Evolutionary conservation across 2,888 invertebrate genomes (phyloP).

Genomic region (Drosophila pseudotalamancana): DNA sequence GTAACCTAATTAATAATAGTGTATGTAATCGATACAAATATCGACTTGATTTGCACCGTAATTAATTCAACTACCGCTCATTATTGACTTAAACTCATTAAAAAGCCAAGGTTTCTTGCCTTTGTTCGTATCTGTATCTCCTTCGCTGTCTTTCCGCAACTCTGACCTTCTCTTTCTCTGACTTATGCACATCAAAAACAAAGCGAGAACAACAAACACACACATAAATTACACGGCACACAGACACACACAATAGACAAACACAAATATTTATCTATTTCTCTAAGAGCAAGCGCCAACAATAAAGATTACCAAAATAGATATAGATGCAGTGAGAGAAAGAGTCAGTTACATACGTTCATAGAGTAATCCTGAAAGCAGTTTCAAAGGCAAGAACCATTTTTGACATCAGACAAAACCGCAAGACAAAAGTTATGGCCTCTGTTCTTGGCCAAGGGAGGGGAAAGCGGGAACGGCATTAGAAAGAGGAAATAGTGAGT

Average conservation of each 20-base stretch:
- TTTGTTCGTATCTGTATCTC: not conserved
- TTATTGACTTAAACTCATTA: slow-evolving; percentile 59
- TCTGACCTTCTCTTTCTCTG: slow-evolving; percentile 14
- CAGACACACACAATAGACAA: slow-evolving; percentile 39
- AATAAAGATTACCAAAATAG: slow-evolving; percentile 40
- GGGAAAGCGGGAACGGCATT: not conserved
- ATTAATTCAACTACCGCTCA: slow-evolving; percentile 25
- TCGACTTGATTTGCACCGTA: slow-evolving; percentile 2
- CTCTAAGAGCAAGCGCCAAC: slow-evolving; percentile 55
- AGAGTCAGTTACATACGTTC: slow-evolving; percentile 2
- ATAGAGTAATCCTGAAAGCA: slow-evolving; percentile 11
- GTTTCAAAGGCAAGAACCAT: slow-evolving; percentile 22
- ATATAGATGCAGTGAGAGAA: slow-evolving; percentile 18
- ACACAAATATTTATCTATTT: slow-evolving; percentile 74
- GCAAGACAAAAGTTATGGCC: slow-evolving; percentile 39
- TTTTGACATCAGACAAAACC: slow-evolving; percentile 38
- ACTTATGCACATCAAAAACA: slow-evolving; percentile 58
- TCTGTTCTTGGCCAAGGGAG: slow-evolving; percentile 28
- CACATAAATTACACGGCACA: slow-evolving; percentile 52
- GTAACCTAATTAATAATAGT: not conserved
- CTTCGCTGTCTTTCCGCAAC: not conserved
- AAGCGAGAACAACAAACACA: slow-evolving; percentile 40
- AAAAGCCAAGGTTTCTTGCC: slow-evolving; percentile 6
- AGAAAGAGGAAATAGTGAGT: slow-evolving; percentile 1
- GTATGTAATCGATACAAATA: slow-evolving; percentile 11